phyloP scores from a whole-genome alignment of 2,888 invertebrate species.

The Linnaemya tessellans region DNA sequence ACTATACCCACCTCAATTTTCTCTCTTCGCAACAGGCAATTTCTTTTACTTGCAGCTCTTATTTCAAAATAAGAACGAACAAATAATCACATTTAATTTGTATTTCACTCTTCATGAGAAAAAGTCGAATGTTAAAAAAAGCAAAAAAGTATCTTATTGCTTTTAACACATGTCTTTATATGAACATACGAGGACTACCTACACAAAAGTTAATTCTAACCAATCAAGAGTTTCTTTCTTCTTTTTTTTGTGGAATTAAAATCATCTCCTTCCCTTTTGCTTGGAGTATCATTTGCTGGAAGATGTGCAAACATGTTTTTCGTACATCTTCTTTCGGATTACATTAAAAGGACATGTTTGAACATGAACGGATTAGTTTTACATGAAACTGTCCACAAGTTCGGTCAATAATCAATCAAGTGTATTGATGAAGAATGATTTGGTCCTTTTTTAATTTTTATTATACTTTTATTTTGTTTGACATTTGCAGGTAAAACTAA shows the following conservation, averaged over 20 bases:
- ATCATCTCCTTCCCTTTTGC: slow-evolving; percentile 15
- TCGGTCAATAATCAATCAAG: slow-evolving; percentile 83
- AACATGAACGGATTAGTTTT: slow-evolving; percentile 81
- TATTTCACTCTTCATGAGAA: slow-evolving; percentile 44
- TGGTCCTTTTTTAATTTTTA: slow-evolving; percentile 28
- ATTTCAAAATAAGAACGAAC: slow-evolving; percentile 12
- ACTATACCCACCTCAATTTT: not conserved
- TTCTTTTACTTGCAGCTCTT: slow-evolving; percentile 46
- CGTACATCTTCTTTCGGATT: slow-evolving; percentile 73
- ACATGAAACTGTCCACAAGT: slow-evolving; percentile 83
- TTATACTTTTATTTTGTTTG: slow-evolving; percentile 20
- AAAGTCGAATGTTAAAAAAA: slow-evolving; percentile 41
- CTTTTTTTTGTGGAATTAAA: slow-evolving; percentile 65
- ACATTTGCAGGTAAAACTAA: not conserved
- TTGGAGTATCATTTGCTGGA: slow-evolving; percentile 50
- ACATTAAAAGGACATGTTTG: slow-evolving; percentile 79
- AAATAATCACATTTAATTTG: slow-evolving; percentile 70
- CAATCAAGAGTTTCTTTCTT: slow-evolving; percentile 54
- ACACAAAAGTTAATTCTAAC: slow-evolving; percentile 56
- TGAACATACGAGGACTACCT: slow-evolving; percentile 8
- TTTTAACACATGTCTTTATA: slow-evolving; percentile 63
- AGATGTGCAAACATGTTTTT: slow-evolving; percentile 29
- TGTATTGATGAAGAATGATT: slow-evolving; percentile 66
- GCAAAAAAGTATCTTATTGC: slow-evolving; percentile 50
- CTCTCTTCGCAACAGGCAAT: slow-evolving; percentile 2